Percentiles rank a stretch among this genome's conserved stretches.
phyloP scores from a whole-genome alignment of 1,140 invertebrate species.

The Dendroctonus ponderosae region DNA sequence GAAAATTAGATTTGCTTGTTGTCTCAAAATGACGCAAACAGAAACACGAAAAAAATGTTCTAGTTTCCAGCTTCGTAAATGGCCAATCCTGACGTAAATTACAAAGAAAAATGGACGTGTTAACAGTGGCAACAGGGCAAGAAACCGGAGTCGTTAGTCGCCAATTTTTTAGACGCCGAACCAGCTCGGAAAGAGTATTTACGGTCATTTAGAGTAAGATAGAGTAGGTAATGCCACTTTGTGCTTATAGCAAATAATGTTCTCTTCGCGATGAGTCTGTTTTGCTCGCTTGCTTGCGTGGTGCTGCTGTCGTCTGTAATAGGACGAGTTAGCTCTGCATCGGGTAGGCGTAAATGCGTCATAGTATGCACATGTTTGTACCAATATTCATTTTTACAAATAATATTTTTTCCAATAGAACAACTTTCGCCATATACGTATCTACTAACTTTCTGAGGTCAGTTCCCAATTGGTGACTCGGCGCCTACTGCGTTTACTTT shows the following conservation, averaged over 20 bases:
- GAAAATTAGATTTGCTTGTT: no score
- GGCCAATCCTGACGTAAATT: background rate
- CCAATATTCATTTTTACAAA: no score
- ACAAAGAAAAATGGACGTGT: background rate
- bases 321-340: constrained; percentile 12
- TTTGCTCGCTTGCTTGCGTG: constrained; percentile 6
- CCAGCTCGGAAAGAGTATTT: constrained; percentile 24
- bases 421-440: no score
- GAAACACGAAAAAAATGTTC: no score
- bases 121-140: constrained; percentile 10
- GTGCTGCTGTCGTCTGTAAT: constrained; percentile 14
- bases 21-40: no score
- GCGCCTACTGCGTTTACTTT: no score
- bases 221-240: constrained; percentile 23
- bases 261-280: constrained; percentile 15
- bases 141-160: constrained; percentile 5
- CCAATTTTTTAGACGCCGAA: constrained; percentile 18
- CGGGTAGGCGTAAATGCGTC: constrained; percentile 8
- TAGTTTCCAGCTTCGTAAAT: background rate
- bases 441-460: no score
- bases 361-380: background rate
- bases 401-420: no score
- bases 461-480: no score
- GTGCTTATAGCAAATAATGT: constrained; percentile 18
- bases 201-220: constrained; percentile 22